These are phyloP conservation scores for Drosophila kikkawai DNA, from an alignment of 1,140 invertebrate genomes.

Conservation along the genomic window DNA sequence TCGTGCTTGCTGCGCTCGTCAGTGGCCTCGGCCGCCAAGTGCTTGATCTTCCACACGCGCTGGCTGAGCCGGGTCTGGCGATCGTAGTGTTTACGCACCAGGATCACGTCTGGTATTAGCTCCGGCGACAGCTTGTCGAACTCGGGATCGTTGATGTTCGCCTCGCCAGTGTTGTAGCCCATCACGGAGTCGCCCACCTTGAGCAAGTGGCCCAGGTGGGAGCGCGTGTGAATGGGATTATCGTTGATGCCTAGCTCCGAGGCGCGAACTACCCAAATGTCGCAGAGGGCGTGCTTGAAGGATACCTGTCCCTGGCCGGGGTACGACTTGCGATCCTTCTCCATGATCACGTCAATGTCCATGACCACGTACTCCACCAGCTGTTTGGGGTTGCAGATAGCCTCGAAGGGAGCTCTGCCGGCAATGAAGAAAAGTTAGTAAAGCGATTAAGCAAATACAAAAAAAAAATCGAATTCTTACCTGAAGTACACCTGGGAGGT, in stretches of 20 bases:
- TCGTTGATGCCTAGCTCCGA: slow-evolving; percentile 95
- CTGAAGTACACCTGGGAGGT: slow-evolving; percentile 93
- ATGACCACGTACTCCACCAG: slow-evolving; percentile 97
- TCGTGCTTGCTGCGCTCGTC: slow-evolving; percentile 90
- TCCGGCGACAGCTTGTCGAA: slow-evolving; percentile 93
- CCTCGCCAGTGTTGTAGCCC: slow-evolving; percentile 95
- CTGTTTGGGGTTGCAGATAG: slow-evolving; percentile 96
- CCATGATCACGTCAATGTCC: slow-evolving; percentile 94
- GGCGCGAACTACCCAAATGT: slow-evolving; percentile 96
- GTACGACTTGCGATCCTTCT: slow-evolving; percentile 91
- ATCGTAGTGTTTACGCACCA: slow-evolving; percentile 98
- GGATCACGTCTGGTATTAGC: slow-evolving; percentile 93
- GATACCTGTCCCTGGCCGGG: slow-evolving; percentile 95
- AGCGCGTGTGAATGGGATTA: slow-evolving; percentile 93
- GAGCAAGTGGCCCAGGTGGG: slow-evolving; percentile 97
- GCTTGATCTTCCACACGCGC: slow-evolving; percentile 97
- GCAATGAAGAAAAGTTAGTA: neutral
- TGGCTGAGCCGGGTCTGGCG: slow-evolving; percentile 88
- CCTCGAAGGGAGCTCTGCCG: slow-evolving; percentile 89
- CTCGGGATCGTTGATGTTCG: slow-evolving; percentile 95
- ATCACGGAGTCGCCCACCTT: slow-evolving; percentile 97
- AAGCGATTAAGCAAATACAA: too few species aligned
- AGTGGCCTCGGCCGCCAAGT: slow-evolving; percentile 90
- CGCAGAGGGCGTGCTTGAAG: slow-evolving; percentile 94
- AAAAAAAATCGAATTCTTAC: neutral